A percentile compares a stretch with the other conserved stretches of the same genome.
These are phyloP conservation scores for Grammomys surdaster DNA, from an alignment of 2,113 vertebrate genomes.

Conservation along the genomic window DNA sequence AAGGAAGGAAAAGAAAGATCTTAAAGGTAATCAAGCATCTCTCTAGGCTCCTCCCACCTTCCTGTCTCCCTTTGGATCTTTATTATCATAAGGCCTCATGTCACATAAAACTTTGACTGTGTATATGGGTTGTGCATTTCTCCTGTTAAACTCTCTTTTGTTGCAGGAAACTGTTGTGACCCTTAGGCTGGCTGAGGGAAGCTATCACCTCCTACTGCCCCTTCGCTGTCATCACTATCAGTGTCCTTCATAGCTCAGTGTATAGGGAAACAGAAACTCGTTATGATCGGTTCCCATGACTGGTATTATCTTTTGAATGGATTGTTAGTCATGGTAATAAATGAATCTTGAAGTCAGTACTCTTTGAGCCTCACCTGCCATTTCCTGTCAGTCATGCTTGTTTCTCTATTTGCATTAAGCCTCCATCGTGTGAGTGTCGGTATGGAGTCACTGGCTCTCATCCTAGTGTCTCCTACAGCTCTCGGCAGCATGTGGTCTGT, in stretches of 20 bases:
- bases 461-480: background rate
- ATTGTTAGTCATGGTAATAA: conserved; percentile 15
- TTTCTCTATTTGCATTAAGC: background rate
- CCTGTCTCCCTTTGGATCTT: background rate
- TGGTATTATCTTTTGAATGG: conserved; percentile 24
- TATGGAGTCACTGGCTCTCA: background rate
- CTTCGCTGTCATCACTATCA: background rate
- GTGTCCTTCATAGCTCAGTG: conserved; percentile 12
- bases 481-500: background rate
- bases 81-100: background rate
- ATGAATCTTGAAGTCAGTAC: background rate
- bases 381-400: background rate
- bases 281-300: background rate
- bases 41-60: background rate
- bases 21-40: background rate
- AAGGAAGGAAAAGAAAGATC: background rate
- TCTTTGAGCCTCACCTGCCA: conserved; percentile 30
- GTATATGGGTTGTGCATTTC: background rate
- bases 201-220: background rate
- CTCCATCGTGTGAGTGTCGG: background rate
- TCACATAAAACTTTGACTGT: background rate
- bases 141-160: background rate
- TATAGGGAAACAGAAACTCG: background rate
- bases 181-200: background rate
- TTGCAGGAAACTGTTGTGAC: background rate